Evolutionary conservation across 2,797 vertebrate species (phyloP), one percentile per base, ranked within the genome.

Genomic region (Parauchenoglanis ngamensis): DNA sequence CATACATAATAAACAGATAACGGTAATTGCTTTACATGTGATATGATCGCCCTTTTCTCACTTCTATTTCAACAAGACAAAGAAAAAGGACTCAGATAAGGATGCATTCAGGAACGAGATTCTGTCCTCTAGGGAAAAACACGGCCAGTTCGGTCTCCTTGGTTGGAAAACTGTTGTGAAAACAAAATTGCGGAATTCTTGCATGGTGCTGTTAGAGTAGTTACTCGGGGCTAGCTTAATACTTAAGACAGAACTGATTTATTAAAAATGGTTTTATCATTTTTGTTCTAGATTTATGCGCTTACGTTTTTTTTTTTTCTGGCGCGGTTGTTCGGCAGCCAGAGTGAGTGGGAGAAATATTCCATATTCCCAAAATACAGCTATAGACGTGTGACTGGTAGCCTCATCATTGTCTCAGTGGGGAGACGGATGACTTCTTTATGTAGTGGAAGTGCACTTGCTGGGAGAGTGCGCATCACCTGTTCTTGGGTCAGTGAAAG

Each of bases 51-150:
- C 19, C 1, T 49, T 88, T 83, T 65, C n/a, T 31, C 52, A 77
- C 31, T 49, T 63, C 70, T 77, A 52, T 85, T 70, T 44, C 84
- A 83, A 83, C 81, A 68, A 83, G 65, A 88, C 61, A 85, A 86
- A 88, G 78, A 67, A 80, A 88, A 28, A 56, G 44, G 46, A 72
- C 35, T 63, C 2, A 78, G 87, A 88, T 67, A 86, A 86, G 80
- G 35, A 59, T 5, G 59, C 6, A 21, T 13, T 61, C 65, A 46
- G 15, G 76, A 35, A 84, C 46, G 86, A 23, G 4, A 3, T 49
- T 87, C 61, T 57, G 86, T 87, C 54, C 90, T 89, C 80, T 86
- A 85, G 89, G 87, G 85, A 67, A 35, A 83, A 25, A 35, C n/a
- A 23, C 63, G n/a, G 61, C 52, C 23, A 8, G 54, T 73, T 0